Evolutionary conservation across 1,140 invertebrate genomes (phyloP).

Genomic region (Drosophila asahinai): DNA sequence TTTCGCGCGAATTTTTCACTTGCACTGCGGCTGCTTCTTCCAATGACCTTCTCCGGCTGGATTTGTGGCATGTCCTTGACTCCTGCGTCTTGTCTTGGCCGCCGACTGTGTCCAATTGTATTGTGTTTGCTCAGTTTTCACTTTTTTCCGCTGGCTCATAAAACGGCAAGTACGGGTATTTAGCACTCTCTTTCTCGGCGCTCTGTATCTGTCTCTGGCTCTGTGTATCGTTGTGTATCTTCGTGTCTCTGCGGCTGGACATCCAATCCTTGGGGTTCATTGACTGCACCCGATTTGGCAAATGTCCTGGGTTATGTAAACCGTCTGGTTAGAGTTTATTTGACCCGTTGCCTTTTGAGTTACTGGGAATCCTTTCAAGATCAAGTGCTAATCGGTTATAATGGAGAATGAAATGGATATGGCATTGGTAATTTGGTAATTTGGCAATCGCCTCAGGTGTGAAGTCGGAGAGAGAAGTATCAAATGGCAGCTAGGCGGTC

Average conservation of each 20-base stretch:
- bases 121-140: slow-evolving; percentile 73
- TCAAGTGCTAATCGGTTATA: slow-evolving; percentile 39
- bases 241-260: slow-evolving; percentile 13
- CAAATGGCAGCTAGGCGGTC: neutral
- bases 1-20: slow-evolving; percentile 61
- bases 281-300: slow-evolving; percentile 55
- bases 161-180: slow-evolving; percentile 77
- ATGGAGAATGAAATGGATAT: slow-evolving; percentile 32
- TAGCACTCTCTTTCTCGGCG: slow-evolving; percentile 44
- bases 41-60: slow-evolving; percentile 57
- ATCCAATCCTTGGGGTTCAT: slow-evolving; percentile 52
- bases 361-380: slow-evolving; percentile 20
- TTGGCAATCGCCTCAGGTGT: neutral
- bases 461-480: neutral
- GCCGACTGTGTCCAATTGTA: slow-evolving; percentile 56
- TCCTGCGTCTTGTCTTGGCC: slow-evolving; percentile 61
- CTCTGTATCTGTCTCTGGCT: slow-evolving; percentile 11
- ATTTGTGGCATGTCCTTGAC: slow-evolving; percentile 78
- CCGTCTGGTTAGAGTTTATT: slow-evolving; percentile 55
- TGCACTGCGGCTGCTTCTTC: slow-evolving; percentile 61
- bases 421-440: neutral
- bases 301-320: slow-evolving; percentile 63
- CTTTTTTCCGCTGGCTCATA: slow-evolving; percentile 72
- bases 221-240: slow-evolving; percentile 17
- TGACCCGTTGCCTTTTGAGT: slow-evolving; percentile 27